phyloP scores from a whole-genome alignment of 2,888 invertebrate genomes.

The Rhingia rostrata region DNA sequence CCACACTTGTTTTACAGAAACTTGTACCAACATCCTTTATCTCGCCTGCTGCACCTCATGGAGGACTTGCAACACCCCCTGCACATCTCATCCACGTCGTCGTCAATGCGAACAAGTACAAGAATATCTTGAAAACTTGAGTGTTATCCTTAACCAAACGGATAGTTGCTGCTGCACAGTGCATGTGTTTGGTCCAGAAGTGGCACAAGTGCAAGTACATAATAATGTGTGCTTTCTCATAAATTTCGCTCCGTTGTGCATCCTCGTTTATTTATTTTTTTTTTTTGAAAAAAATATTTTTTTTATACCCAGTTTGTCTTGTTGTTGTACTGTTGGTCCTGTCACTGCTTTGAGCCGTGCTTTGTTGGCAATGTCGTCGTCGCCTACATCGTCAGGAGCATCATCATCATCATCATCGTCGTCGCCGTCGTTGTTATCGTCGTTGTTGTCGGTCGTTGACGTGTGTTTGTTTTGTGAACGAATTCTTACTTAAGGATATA shows the following conservation, averaged over 20 bases:
- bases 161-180: slow-evolving; percentile 39
- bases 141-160: slow-evolving; percentile 47
- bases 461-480: slow-evolving; percentile 67
- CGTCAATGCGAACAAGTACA: slow-evolving; percentile 45
- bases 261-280: too few relatives aligned
- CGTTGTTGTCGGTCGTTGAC: slow-evolving; percentile 66
- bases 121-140: slow-evolving; percentile 61
- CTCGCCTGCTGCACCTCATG: slow-evolving; percentile 26
- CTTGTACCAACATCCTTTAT: slow-evolving; percentile 32
- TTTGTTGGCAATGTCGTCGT: slow-evolving; percentile 70
- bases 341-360: slow-evolving; percentile 54
- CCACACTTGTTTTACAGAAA: slow-evolving; percentile 41
- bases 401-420: slow-evolving; percentile 34
- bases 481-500: slow-evolving; percentile 53
- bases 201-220: slow-evolving; percentile 73
- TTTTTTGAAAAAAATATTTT: slow-evolving; percentile 34
- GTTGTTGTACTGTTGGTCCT: slow-evolving; percentile 36
- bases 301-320: background rate
- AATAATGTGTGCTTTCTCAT: slow-evolving; percentile 71
- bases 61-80: slow-evolving; percentile 17
- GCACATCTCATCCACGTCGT: slow-evolving; percentile 7
- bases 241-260: slow-evolving; percentile 51
- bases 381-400: slow-evolving; percentile 37
- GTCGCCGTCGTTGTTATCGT: slow-evolving; percentile 11
- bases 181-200: slow-evolving; percentile 62